phyloP scores from a whole-genome alignment of 2,888 invertebrate genomes.

The Pollenia angustigena region DNA sequence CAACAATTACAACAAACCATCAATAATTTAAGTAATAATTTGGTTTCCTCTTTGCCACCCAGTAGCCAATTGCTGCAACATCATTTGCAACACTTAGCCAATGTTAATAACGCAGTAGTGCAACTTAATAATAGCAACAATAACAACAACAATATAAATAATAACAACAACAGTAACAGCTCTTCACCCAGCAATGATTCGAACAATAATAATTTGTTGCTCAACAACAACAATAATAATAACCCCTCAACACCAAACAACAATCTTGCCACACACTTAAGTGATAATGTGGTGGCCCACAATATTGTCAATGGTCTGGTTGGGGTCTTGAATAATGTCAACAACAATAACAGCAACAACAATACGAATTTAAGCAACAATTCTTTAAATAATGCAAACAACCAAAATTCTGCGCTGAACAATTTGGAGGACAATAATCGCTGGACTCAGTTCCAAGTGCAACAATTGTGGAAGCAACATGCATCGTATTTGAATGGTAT shows the following conservation, averaged over 20 bases:
- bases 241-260: constrained; percentile 75
- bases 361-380: constrained; percentile 75
- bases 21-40: constrained; percentile 76
- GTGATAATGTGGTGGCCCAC: constrained; percentile 77
- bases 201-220: constrained; percentile 64
- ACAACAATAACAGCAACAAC: constrained; percentile 69
- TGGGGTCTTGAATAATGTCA: constrained; percentile 77
- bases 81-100: constrained; percentile 83
- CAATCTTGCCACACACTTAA: constrained; percentile 76
- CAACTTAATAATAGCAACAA: constrained; percentile 79
- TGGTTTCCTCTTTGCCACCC: constrained; percentile 80
- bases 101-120: constrained; percentile 81
- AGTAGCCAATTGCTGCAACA: constrained; percentile 83
- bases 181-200: constrained; percentile 77
- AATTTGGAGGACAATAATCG: constrained; percentile 78
- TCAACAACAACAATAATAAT: constrained; percentile 70
- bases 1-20: constrained; percentile 76
- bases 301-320: constrained; percentile 79
- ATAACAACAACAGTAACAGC: constrained; percentile 74
- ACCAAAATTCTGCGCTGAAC: constrained; percentile 53
- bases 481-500: constrained; percentile 84
- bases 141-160: constrained; percentile 70
- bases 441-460: constrained; percentile 85
- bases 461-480: constrained; percentile 84
- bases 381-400: constrained; percentile 70